Conservation (phyloP, 1,140 invertebrate species). For the Mylabris phalerata region DNA sequence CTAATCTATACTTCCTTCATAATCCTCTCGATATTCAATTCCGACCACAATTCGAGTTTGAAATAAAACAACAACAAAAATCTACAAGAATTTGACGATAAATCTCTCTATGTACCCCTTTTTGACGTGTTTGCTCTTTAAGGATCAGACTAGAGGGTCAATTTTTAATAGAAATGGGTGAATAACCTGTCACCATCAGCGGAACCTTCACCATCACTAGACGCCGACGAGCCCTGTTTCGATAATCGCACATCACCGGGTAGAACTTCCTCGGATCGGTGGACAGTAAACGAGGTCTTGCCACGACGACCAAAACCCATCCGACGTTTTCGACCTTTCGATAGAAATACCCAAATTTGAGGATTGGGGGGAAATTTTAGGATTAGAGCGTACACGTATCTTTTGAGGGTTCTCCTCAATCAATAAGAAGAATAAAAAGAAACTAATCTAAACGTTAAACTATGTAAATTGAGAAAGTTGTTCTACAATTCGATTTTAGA, state of each 20-base stretch:
- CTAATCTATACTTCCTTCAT: too few species aligned
- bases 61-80: too few species aligned
- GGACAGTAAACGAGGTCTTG: conserved; percentile 90
- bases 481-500: conserved; percentile 7
- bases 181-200: conserved; percentile 69
- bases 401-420: neutral
- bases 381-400: conserved; percentile 29
- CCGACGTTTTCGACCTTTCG: conserved; percentile 82
- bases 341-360: neutral
- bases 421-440: neutral
- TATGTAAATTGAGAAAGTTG: neutral
- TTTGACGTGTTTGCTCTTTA: conserved; percentile 34
- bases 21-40: too few species aligned
- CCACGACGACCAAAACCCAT: conserved; percentile 92
- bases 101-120: conserved; percentile 39
- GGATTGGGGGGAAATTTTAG: neutral
- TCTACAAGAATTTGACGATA: neutral
- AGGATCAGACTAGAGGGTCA: conserved; percentile 15
- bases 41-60: too few species aligned
- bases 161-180: conserved; percentile 4
- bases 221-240: conserved; percentile 79
- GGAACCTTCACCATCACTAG: conserved; percentile 85
- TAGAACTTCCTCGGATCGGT: conserved; percentile 90
- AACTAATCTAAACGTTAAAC: conserved; percentile 19
- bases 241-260: conserved; percentile 75